Evolutionary conservation across 1,140 invertebrate genomes (phyloP).

Genomic region (Platyscapa corneri): DNA sequence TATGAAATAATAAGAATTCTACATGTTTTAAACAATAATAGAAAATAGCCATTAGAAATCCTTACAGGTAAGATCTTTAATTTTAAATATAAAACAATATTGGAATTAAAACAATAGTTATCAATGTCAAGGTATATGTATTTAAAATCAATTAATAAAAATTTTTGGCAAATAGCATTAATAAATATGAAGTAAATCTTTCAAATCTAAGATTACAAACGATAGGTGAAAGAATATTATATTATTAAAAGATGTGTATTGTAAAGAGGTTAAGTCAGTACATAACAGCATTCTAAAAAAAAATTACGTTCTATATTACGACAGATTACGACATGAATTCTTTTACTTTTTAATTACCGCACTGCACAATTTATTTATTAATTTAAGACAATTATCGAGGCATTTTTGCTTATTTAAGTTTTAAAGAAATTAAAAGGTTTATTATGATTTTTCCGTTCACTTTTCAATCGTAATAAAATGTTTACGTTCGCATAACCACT

Average conservation of each 20-base stretch:
- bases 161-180: too few species aligned
- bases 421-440: conserved; percentile 2
- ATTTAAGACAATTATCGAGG: not conserved
- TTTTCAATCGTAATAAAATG: conserved; percentile 16
- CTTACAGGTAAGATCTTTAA: not conserved
- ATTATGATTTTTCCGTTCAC: not conserved
- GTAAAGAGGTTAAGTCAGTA: conserved; percentile 26
- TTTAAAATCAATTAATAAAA: too few species aligned
- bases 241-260: conserved; percentile 43
- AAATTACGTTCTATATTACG: not conserved
- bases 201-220: not conserved
- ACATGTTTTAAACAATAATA: not conserved
- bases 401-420: conserved; percentile 27
- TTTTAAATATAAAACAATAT: not conserved
- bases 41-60: not conserved
- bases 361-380: not conserved
- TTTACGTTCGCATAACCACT: conserved; percentile 11
- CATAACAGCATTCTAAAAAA: not conserved
- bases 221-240: not conserved
- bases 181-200: too few species aligned
- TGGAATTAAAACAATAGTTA: too few species aligned
- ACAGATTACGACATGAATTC: conserved; percentile 10
- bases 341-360: conserved; percentile 12
- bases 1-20: conserved; percentile 40
- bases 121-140: too few species aligned